These are phyloP conservation scores for Pseudomyrmex flavicornis DNA, from an alignment of 1,140 invertebrate genomes.

Conservation along the genomic window DNA sequence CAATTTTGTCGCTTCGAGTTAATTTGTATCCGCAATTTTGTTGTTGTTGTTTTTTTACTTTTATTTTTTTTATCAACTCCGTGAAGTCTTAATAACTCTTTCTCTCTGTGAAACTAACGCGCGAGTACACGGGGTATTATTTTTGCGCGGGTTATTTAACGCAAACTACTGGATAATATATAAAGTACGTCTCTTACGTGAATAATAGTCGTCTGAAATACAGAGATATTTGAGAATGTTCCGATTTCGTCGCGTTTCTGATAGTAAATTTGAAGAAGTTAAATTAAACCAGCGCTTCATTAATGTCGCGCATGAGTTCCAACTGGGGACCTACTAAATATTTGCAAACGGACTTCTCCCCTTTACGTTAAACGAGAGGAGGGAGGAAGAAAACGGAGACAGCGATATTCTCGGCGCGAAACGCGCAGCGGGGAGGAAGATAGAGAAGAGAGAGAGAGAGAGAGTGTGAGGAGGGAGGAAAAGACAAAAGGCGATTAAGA, in stretches of 20 bases:
- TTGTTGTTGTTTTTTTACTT: not conserved
- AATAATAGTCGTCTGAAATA: not conserved
- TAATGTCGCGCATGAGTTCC: slow-evolving; percentile 49
- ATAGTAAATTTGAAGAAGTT: slow-evolving; percentile 56
- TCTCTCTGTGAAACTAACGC: not conserved
- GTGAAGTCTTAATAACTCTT: not conserved
- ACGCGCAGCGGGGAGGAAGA: not conserved
- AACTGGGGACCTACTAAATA: slow-evolving; percentile 42
- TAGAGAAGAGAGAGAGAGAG: no score
- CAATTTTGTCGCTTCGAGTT: slow-evolving; percentile 39
- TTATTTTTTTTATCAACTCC: not conserved
- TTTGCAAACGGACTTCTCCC: slow-evolving; percentile 45
- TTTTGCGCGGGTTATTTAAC: no score
- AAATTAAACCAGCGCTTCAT: slow-evolving; percentile 50
- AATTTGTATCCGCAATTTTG: not conserved
- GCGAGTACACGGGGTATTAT: no score
- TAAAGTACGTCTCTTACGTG: not conserved
- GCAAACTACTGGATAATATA: not conserved
- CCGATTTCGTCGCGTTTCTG: slow-evolving; percentile 19
- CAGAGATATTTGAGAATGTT: slow-evolving; percentile 25
- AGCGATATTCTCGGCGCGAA: slow-evolving; percentile 22
- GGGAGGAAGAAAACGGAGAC: slow-evolving; percentile 37
- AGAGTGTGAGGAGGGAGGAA: not conserved
- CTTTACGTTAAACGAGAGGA: slow-evolving; percentile 36
- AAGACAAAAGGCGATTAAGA: slow-evolving; percentile 55